Percentiles rank a stretch among this genome's conserved stretches.
Conservation (phyloP, 1,140 invertebrate species). For the Bradysia coprophila region DNA sequence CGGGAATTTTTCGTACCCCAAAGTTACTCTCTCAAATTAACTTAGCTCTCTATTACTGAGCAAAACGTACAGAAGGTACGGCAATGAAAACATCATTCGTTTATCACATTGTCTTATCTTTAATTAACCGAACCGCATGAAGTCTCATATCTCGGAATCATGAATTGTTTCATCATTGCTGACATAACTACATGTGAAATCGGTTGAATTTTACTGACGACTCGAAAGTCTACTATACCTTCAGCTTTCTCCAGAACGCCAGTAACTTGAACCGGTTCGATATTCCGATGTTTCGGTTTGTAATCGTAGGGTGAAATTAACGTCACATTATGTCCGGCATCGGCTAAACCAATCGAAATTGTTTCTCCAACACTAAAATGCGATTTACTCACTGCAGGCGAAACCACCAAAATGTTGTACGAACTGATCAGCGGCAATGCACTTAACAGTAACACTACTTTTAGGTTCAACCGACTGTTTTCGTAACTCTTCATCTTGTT, state of each 20-base stretch:
- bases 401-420: constrained; percentile 23
- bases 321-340: constrained; percentile 33
- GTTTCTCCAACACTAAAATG: constrained; percentile 34
- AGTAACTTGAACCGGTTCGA: neutral
- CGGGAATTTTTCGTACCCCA: too few species aligned
- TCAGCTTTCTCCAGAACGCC: constrained; percentile 7
- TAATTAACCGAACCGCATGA: neutral
- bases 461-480: too few species aligned
- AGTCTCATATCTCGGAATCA: too few species aligned
- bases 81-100: too few species aligned
- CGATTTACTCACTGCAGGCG: constrained; percentile 28
- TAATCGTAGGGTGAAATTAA: constrained; percentile 29
- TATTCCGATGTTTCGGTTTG: constrained; percentile 9
- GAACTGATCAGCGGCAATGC: too few species aligned
- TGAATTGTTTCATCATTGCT: neutral
- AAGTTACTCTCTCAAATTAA: too few species aligned
- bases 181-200: neutral
- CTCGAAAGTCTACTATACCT: constrained; percentile 5
- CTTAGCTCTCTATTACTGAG: too few species aligned
- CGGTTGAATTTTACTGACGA: too few species aligned
- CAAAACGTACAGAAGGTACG: too few species aligned
- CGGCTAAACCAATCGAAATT: constrained; percentile 30
- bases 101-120: too few species aligned
- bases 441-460: too few species aligned
- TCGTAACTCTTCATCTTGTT: too few species aligned